Conservation (phyloP, 2,888 invertebrate species). For the Atherix ibis region DNA sequence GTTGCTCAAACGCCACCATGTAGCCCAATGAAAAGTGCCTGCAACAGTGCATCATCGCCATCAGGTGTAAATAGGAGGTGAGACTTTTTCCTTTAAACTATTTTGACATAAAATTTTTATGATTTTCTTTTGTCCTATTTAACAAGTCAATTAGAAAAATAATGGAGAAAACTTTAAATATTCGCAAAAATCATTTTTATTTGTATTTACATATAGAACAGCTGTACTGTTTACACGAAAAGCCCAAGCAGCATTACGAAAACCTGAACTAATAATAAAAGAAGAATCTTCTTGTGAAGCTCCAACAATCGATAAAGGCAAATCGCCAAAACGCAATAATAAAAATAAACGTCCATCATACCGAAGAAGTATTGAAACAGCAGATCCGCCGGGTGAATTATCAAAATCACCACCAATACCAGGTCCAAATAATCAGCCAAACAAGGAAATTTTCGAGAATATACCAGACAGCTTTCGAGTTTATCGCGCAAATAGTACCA, state of each 20-base stretch:
- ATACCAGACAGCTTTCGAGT: constrained; percentile 39
- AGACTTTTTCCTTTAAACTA: constrained; percentile 7
- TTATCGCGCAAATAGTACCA: constrained; percentile 34
- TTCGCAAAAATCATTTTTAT: too few species aligned
- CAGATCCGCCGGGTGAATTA: too few species aligned
- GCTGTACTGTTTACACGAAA: constrained; percentile 66
- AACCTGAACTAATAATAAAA: constrained; percentile 19
- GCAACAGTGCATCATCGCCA: constrained; percentile 27
- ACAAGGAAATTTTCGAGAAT: constrained; percentile 15
- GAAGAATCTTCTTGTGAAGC: constrained; percentile 16
- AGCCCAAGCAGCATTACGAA: constrained; percentile 40
- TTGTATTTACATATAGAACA: constrained; percentile 35
- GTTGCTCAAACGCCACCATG: constrained; percentile 29
- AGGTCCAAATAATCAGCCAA: constrained; percentile 27
- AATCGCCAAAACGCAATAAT: constrained; percentile 26
- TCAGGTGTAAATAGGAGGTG: constrained; percentile 32
- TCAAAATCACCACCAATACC: constrained; percentile 12
- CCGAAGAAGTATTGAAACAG: constrained; percentile 12
- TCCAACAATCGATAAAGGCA: constrained; percentile 17
- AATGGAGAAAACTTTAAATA: too few species aligned
- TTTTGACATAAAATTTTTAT: neutral
- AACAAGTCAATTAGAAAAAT: neutral
- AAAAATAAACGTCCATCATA: constrained; percentile 25
- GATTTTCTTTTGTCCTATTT: constrained; percentile 1
- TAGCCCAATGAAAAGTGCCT: constrained; percentile 28